Evolutionary conservation across 2,888 invertebrate genomes (phyloP).

Genomic region (Apamea sordens): DNA sequence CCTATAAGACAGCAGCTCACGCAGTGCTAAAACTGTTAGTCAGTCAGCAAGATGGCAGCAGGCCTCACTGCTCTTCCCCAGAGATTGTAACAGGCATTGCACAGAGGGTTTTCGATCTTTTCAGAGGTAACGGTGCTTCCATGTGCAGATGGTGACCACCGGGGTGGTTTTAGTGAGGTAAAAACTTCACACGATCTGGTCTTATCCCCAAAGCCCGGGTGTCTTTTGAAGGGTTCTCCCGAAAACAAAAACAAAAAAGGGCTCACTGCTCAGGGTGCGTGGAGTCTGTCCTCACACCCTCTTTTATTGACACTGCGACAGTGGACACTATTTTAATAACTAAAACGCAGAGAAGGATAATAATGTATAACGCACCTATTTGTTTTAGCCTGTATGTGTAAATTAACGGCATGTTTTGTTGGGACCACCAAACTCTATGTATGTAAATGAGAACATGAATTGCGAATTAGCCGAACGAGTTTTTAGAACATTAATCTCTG

Average conservation of each 20-base stretch:
- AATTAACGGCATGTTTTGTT: slow-evolving; percentile 54
- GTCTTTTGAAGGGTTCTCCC: background rate
- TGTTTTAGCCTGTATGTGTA: slow-evolving; percentile 9
- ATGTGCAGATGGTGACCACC: background rate
- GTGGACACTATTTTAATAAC: background rate
- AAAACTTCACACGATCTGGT: background rate
- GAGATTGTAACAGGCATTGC: background rate
- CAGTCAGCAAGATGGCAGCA: background rate
- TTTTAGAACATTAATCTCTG: slow-evolving; percentile 42
- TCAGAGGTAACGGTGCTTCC: background rate
- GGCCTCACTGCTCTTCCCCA: background rate
- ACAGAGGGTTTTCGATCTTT: background rate
- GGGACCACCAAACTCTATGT: slow-evolving; percentile 43
- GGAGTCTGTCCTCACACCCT: background rate
- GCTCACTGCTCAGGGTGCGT: too few species aligned
- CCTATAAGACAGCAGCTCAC: background rate
- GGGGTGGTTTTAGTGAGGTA: too few species aligned
- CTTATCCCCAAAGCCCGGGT: background rate
- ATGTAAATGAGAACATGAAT: slow-evolving; percentile 56
- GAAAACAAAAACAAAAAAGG: background rate
- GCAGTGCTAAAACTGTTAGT: background rate
- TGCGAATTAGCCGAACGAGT: slow-evolving; percentile 49
- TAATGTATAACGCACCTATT: slow-evolving; percentile 10
- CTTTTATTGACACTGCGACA: background rate
- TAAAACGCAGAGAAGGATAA: background rate